A percentile compares a stretch with the other conserved stretches of the same genome.
phyloP scores from a whole-genome alignment of 2,888 invertebrate species.

The Synergus umbraculus region DNA sequence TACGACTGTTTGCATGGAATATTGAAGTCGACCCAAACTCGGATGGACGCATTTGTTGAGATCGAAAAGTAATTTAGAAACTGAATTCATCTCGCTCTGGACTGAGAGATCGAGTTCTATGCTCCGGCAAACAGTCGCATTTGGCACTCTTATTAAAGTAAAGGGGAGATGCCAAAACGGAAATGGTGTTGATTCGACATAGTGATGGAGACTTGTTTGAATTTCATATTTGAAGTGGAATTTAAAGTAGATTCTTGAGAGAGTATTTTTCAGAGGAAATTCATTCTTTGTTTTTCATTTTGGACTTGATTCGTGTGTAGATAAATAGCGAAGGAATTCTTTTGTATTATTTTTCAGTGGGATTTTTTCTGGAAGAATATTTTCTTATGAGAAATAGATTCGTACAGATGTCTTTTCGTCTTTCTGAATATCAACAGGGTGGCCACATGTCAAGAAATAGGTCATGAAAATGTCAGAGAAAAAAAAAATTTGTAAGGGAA shows the following conservation, averaged over 20 bases:
- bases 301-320: background rate
- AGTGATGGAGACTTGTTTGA: constrained; percentile 3
- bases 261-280: constrained; percentile 20
- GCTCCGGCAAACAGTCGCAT: constrained; percentile 13
- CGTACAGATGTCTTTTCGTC: too few species aligned
- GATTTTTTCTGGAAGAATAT: background rate
- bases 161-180: constrained; percentile 29
- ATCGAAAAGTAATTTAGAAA: constrained; percentile 23
- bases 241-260: constrained; percentile 12
- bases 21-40: background rate
- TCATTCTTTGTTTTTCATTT: background rate
- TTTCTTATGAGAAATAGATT: background rate
- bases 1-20: constrained; percentile 16
- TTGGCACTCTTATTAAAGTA: constrained; percentile 32
- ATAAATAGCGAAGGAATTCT: background rate
- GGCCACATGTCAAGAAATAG: too few species aligned
- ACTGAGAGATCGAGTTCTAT: background rate
- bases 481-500: too few species aligned
- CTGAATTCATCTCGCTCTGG: constrained; percentile 3
- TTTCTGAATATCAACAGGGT: background rate
- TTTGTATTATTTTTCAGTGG: background rate
- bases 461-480: too few species aligned
- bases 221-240: constrained; percentile 23
- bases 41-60: constrained; percentile 15
- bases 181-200: constrained; percentile 28